Conservation (phyloP, 2,888 invertebrate genomes). For the Caradrina clavipalpis region DNA sequence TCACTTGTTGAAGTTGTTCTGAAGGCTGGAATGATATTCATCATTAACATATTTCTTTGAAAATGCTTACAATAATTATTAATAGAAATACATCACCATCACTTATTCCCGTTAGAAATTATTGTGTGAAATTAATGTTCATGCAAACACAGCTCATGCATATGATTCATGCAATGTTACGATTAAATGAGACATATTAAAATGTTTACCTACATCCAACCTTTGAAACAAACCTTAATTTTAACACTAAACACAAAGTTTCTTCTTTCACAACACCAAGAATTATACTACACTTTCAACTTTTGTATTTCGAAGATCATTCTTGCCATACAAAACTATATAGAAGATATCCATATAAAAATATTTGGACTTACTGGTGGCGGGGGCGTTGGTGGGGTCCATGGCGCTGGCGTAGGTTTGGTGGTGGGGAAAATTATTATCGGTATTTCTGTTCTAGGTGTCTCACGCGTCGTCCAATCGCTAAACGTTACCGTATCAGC, state of each 20-base stretch:
- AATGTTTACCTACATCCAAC: not conserved
- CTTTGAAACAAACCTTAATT: not conserved
- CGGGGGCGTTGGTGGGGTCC: constrained; percentile 29
- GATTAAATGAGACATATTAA: constrained; percentile 9
- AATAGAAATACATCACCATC: not conserved
- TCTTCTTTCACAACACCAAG: not conserved
- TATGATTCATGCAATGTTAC: constrained; percentile 38
- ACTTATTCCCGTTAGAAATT: not conserved
- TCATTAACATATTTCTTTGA: not conserved
- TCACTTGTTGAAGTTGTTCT: constrained; percentile 79
- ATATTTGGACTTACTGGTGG: constrained; percentile 39
- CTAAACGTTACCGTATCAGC: too few relatives aligned
- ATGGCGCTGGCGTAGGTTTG: constrained; percentile 15
- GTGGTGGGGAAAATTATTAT: constrained; percentile 36
- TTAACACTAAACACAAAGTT: not conserved
- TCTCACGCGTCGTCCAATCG: not conserved
- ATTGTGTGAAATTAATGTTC: constrained; percentile 7
- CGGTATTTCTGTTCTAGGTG: constrained; percentile 28
- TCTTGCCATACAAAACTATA: not conserved
- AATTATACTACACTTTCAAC: not conserved
- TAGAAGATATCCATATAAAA: constrained; percentile 29
- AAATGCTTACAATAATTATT: not conserved
- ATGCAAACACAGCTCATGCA: constrained; percentile 23
- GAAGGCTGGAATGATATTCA: constrained; percentile 73
- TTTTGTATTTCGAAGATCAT: not conserved